phyloP scores from a whole-genome alignment of 1,140 invertebrate species.

The Drosophila sucinea region DNA sequence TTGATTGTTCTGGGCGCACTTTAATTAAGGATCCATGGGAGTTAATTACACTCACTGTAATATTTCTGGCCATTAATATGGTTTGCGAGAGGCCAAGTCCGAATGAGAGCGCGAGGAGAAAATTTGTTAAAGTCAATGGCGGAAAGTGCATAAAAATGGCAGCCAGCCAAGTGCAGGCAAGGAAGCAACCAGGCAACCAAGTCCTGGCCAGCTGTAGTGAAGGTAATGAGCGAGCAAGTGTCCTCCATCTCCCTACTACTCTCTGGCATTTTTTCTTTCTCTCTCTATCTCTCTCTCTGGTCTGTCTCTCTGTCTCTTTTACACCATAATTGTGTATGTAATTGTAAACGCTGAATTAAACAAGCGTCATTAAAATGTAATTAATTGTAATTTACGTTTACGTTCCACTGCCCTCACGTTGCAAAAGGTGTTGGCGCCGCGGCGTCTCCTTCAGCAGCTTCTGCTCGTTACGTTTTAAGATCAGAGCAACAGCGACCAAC shows the following conservation, averaged over 20 bases:
- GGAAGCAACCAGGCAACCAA: background rate
- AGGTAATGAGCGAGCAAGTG: constrained; percentile 61
- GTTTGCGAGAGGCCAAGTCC: constrained; percentile 30
- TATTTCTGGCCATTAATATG: constrained; percentile 65
- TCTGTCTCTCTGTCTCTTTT: background rate
- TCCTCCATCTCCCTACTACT: constrained; percentile 33
- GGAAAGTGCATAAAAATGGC: constrained; percentile 72
- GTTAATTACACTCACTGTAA: constrained; percentile 65
- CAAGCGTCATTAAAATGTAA: constrained; percentile 83
- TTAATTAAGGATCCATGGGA: constrained; percentile 50
- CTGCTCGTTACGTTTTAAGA: constrained; percentile 48
- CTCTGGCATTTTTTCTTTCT: background rate
- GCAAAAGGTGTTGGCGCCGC: constrained; percentile 51
- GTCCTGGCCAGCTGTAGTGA: constrained; percentile 42
- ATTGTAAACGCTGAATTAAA: constrained; percentile 82
- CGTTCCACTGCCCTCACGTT: constrained; percentile 58
- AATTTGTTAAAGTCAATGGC: constrained; percentile 75
- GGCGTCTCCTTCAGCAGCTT: constrained; percentile 14
- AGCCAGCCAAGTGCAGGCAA: constrained; percentile 43
- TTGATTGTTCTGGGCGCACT: constrained; percentile 57
- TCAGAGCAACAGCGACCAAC: constrained; percentile 33
- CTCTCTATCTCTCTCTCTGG: background rate
- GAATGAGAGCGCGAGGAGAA: constrained; percentile 39
- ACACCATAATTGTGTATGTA: constrained; percentile 78
- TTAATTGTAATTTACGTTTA: constrained; percentile 82